Evolutionary conservation across 2,113 vertebrate species (phyloP), one percentile per base, ranked within the genome.

Genomic region (Oryzias melastigma): DNA sequence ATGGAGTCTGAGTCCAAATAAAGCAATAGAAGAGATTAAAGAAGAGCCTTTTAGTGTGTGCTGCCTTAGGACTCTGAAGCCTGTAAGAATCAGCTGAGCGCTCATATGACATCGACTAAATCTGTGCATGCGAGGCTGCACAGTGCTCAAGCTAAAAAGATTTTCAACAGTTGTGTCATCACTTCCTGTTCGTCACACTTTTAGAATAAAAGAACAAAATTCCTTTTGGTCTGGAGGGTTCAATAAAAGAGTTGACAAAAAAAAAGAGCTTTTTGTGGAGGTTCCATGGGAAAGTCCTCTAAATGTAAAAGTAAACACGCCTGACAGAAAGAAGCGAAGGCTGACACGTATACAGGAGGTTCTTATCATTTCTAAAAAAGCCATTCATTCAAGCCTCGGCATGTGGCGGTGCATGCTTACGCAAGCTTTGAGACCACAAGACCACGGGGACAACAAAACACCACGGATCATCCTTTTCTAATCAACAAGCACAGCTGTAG

Each of bases 61-160:
- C 19, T 50, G 63, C 81, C 77, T 71, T 24, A 1, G 81, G 77
- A 63, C 52, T 60, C 64, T 58, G 46, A 53, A 48, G 52, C 43
- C 56, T 62, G 45, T 61, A 49, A 56, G 42, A 52, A 86, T 85
- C 82, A 88, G 83, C 82, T 85, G 85, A 82, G 70, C 6, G n/a
- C 74, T 82, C 83, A 82, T 68, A 75, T 85, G 85, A 86, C 35
- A 35, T 75, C 52, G 41, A 67, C 24, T 16, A 59, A 5, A 16
- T 14, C 5, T 45, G 43, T 29, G 44, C 41, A 43, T 52, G 51
- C 12, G 19, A 44, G 17, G 70, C 52, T 59, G 24, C 3, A 47
- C 51, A 75, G 25, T 47, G n/a, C 2, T 7, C 53, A 27, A 40
- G 18, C 50, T 15, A 1, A 15, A 22, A 75, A 48, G 19, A 14